Conservation (phyloP, 2,888 invertebrate genomes). For the Apamea crenata region DNA sequence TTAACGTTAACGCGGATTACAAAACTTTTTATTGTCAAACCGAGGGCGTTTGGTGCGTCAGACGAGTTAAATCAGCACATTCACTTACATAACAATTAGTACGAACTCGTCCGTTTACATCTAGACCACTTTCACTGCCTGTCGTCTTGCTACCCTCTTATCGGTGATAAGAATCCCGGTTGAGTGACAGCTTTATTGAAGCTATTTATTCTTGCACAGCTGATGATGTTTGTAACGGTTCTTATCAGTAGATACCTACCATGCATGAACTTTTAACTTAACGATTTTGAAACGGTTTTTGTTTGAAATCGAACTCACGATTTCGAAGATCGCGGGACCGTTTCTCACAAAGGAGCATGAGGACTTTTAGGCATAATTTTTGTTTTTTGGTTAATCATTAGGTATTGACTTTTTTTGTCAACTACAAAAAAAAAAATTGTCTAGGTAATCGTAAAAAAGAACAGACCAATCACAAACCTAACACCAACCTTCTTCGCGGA, state of each 20-base stretch:
- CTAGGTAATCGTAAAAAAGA: not conserved
- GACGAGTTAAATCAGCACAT: conserved; percentile 60
- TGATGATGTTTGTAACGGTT: not conserved
- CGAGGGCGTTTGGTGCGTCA: conserved; percentile 53
- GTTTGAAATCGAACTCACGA: not conserved
- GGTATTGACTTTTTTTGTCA: not conserved
- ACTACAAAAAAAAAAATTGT: not conserved
- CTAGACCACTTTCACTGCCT: conserved; percentile 67
- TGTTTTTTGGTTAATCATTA: not conserved
- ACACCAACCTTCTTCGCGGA: not conserved
- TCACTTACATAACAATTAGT: conserved; percentile 70
- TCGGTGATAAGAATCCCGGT: conserved; percentile 46
- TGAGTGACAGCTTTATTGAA: conserved; percentile 24
- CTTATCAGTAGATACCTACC: not conserved
- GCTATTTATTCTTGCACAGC: not conserved
- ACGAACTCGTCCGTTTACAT: conserved; percentile 58
- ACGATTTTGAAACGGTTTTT: not conserved
- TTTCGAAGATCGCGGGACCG: not conserved
- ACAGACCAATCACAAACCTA: too few relatives aligned
- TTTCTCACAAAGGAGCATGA: not conserved
- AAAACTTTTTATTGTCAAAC: conserved; percentile 62
- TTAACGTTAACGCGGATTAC: conserved; percentile 48
- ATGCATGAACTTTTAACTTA: not conserved
- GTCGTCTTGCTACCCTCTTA: conserved; percentile 46
- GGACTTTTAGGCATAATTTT: not conserved